A percentile compares a stretch with the other conserved stretches of the same genome.
Conservation (phyloP, 2,797 vertebrate genomes). For the Rhinella marina region DNA sequence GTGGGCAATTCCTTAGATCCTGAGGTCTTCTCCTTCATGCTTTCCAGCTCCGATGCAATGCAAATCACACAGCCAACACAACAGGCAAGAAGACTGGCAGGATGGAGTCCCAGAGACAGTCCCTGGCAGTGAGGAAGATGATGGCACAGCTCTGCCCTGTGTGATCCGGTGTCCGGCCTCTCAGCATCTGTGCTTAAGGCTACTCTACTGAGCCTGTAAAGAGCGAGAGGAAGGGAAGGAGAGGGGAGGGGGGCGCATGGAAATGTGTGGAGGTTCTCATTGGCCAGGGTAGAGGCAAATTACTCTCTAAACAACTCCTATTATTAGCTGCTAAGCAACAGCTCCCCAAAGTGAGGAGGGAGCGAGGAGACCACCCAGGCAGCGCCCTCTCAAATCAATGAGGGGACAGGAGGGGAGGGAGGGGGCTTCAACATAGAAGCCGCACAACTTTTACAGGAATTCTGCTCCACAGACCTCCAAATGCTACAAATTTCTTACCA, state of each 20-base stretch:
- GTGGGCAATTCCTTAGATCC: conserved; percentile 84
- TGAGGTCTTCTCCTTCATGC: conserved; percentile 79
- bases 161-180: conserved; percentile 70
- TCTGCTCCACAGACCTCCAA: conserved; percentile 69
- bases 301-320: conserved; percentile 92
- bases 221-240: conserved; percentile 60
- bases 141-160: conserved; percentile 68
- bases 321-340: conserved; percentile 96
- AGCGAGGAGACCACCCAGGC: conserved; percentile 85
- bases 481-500: conserved; percentile 65
- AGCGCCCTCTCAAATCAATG: conserved; percentile 73
- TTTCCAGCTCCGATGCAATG: conserved; percentile 66
- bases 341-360: conserved; percentile 88
- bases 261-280: conserved; percentile 86
- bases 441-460: conserved; percentile 64
- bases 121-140: conserved; percentile 14
- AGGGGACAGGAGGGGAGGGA: conserved; percentile 30
- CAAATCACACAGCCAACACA: conserved; percentile 49
- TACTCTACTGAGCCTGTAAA: conserved; percentile 83
- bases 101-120: background rate
- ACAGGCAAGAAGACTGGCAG: background rate
- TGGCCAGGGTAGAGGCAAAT: conserved; percentile 93
- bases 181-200: conserved; percentile 83
- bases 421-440: conserved; percentile 63
- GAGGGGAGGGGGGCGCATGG: conserved; percentile 80